Base-by-base conservation (phyloP, 2,113 vertebrate genomes). In the Martes martes region DNA sequence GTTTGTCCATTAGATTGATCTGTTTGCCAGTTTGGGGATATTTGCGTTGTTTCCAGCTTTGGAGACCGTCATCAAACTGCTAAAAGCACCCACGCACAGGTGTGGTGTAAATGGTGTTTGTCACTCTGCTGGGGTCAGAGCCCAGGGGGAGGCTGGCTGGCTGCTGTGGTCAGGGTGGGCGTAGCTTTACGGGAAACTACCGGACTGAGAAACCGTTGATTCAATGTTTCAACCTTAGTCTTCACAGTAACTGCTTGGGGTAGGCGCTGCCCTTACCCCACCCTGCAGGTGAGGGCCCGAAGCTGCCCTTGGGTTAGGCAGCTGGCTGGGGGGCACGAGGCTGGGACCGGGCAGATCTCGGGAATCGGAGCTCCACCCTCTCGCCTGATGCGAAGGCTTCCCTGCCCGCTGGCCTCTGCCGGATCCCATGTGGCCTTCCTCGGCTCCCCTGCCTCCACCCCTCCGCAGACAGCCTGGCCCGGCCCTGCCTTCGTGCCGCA, bases 401-500 rank as follows among this genome's bases (percentile, higher is more conserved):
- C 42, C 4, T 24, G 69, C 23, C 11, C 4, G 1, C 7, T 0
- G 6, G 79, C 39, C 26, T 31, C 71, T 39, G 23, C 71, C 4
- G 28, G 52, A 24, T 59, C 31, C 73, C 36, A 2, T 0, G 2
- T 21, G 31, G 50, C 2, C 59, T 50, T 52, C 45, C 33, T 42
- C 33, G 4, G 73, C 82, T 65, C 50, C 45, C 42, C 26, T 4
- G 47, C 63, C 13, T 63, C n/a, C 87, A 74, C 52, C 21, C 52
- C 57, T 83, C 42, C 8, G 9, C 71, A 39, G 6, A 7, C 83
- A 26, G n/a, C 15, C n/a, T 11, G 73, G 80, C 21, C 1, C 1
- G 5, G 1, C 31, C 33, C 45, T 0, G 11, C 1, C 16, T 28
- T 36, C 16, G 18, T 15, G 23, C 23, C 23, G 55, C 4, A 14